phyloP scores from a whole-genome alignment of 64 coral and sea anemone species.

The Catalaphyllia jardinei region DNA sequence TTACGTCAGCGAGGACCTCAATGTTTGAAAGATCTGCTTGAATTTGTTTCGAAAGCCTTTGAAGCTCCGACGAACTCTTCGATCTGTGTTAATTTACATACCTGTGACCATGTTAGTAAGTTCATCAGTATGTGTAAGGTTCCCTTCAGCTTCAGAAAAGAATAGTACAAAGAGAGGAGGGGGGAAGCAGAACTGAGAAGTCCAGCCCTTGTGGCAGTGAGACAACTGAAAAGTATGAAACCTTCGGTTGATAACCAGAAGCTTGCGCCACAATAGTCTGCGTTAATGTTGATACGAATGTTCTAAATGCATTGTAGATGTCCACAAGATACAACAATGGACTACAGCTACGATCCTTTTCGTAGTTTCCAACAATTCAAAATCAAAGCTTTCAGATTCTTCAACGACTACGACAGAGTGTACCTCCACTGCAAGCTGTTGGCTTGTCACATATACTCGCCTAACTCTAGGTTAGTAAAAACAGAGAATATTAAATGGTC shows the following conservation, averaged over 20 bases:
- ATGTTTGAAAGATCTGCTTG: too few species aligned
- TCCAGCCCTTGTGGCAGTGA: too few species aligned
- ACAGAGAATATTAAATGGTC: too few species aligned
- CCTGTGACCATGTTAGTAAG: too few species aligned
- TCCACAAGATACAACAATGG: slow-evolving; percentile 15
- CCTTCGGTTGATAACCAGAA: neutral
- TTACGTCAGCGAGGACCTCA: too few species aligned
- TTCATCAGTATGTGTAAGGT: too few species aligned
- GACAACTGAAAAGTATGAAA: neutral
- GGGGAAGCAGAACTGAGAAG: too few species aligned
- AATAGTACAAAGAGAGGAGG: too few species aligned
- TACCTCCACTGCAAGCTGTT: slow-evolving; percentile 18
- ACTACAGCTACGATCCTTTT: neutral
- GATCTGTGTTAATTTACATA: too few species aligned
- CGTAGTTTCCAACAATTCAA: neutral
- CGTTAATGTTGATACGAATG: neutral
- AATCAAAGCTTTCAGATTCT: slow-evolving; percentile 20
- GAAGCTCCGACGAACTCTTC: too few species aligned
- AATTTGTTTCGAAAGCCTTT: too few species aligned
- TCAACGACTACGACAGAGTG: slow-evolving; percentile 2
- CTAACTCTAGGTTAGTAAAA: neutral
- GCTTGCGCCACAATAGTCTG: neutral
- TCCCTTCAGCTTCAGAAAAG: too few species aligned
- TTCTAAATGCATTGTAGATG: neutral
- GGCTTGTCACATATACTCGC: slow-evolving; percentile 12